Conservation (phyloP, 2,113 vertebrate species). For the Marcusenius ussheri region DNA sequence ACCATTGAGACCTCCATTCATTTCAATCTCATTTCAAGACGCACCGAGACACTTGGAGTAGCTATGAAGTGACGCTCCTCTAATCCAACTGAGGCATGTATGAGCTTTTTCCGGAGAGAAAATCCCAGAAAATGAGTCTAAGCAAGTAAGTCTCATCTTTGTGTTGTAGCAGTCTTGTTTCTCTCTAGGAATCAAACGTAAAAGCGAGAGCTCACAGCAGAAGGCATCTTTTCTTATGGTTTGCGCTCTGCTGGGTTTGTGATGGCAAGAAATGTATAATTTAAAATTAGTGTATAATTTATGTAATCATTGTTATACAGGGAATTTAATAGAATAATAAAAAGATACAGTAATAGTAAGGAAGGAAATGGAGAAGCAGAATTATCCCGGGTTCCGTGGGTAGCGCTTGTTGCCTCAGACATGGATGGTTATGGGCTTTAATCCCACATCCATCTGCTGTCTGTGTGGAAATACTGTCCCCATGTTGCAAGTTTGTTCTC, state of each 20-base stretch:
- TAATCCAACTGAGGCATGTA: background rate
- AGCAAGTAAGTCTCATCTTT: background rate
- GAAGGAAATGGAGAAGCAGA: background rate
- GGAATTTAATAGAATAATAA: background rate
- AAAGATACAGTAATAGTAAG: background rate
- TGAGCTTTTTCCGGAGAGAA: background rate
- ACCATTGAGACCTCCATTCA: background rate
- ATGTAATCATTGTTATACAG: background rate
- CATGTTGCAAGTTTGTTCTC: background rate
- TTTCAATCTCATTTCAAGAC: background rate
- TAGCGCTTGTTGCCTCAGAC: background rate
- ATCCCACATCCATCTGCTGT: background rate
- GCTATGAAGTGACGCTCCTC: background rate
- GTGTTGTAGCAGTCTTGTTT: background rate
- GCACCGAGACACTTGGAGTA: background rate
- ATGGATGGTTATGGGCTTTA: background rate
- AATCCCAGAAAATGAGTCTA: background rate
- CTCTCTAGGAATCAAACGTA: background rate
- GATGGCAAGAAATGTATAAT: background rate
- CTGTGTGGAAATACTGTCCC: background rate
- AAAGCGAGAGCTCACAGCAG: background rate
- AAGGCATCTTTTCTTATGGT: background rate
- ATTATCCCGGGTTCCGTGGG: background rate
- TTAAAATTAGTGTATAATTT: background rate
- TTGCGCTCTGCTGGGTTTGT: background rate